Evolutionary conservation across 2,888 invertebrate genomes (phyloP).

Genomic region (Conchocele bisecta): DNA sequence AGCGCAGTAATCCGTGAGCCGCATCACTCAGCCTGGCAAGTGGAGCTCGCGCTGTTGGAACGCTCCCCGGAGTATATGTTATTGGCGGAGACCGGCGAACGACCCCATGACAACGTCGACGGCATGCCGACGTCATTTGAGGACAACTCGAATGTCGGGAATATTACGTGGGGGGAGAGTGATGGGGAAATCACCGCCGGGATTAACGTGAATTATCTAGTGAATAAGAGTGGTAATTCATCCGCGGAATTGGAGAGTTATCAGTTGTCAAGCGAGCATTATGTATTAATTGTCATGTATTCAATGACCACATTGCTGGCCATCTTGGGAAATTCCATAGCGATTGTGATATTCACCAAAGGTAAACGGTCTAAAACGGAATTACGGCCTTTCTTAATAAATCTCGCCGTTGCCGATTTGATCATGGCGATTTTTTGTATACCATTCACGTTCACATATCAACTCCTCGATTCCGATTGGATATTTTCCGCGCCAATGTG

Average conservation of each 20-base stretch:
- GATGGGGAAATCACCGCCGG: no score
- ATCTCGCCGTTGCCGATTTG: slow-evolving; percentile 93
- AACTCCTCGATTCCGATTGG: slow-evolving; percentile 82
- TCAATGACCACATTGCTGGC: slow-evolving; percentile 83
- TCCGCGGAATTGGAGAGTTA: neutral
- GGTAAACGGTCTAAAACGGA: slow-evolving; percentile 81
- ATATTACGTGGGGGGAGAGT: no score
- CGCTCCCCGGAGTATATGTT: slow-evolving; percentile 32
- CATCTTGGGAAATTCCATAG: slow-evolving; percentile 83
- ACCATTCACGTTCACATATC: slow-evolving; percentile 89
- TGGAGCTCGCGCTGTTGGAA: slow-evolving; percentile 40
- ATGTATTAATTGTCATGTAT: slow-evolving; percentile 81
- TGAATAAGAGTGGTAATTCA: slow-evolving; percentile 8
- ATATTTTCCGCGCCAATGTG: slow-evolving; percentile 84
- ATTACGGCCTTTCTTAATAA: slow-evolving; percentile 88
- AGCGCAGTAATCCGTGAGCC: slow-evolving; percentile 17
- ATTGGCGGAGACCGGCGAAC: slow-evolving; percentile 43
- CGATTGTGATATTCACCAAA: slow-evolving; percentile 83
- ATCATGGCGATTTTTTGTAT: slow-evolving; percentile 95
- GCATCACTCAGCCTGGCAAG: slow-evolving; percentile 30
- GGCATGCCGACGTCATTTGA: slow-evolving; percentile 34
- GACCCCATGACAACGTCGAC: slow-evolving; percentile 26
- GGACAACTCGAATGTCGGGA: slow-evolving; percentile 9
- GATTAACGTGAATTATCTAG: no score
- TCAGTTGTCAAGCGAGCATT: no score